phyloP scores from a whole-genome alignment of 2,797 vertebrate genomes.

The Muscicapa comitata region DNA sequence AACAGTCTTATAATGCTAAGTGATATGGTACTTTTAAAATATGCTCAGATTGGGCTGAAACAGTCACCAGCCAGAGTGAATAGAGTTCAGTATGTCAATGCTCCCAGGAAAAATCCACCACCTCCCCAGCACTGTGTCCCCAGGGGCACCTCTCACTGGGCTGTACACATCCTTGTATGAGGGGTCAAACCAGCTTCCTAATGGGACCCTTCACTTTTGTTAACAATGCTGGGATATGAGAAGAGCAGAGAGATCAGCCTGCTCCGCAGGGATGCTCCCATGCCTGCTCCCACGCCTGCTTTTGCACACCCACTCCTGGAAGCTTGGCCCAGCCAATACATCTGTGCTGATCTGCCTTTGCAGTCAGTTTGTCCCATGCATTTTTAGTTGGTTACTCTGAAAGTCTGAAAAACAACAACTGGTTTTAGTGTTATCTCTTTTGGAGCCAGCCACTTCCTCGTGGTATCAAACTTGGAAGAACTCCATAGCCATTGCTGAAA shows the following conservation, averaged over 20 bases:
- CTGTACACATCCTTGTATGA: background rate
- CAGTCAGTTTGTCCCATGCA: background rate
- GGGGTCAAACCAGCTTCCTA: background rate
- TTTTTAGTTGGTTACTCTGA: background rate
- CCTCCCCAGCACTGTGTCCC: background rate
- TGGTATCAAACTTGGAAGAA: background rate
- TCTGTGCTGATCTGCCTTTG: background rate
- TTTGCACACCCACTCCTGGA: background rate
- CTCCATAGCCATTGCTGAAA: background rate
- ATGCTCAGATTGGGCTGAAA: background rate
- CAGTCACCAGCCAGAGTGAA: background rate
- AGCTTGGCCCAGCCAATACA: background rate
- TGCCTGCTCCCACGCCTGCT: fast-evolving
- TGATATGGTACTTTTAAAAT: background rate
- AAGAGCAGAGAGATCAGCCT: background rate
- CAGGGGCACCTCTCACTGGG: background rate
- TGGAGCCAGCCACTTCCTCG: background rate
- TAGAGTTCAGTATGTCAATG: background rate
- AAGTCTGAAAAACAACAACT: background rate
- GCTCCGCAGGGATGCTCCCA: background rate
- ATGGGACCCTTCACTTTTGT: background rate
- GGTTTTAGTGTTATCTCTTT: background rate
- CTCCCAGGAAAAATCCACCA: background rate
- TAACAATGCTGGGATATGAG: background rate
- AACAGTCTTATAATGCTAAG: background rate